Evolutionary conservation across 2,888 invertebrate species (phyloP).

Genomic region (Eulithis prunata): DNA sequence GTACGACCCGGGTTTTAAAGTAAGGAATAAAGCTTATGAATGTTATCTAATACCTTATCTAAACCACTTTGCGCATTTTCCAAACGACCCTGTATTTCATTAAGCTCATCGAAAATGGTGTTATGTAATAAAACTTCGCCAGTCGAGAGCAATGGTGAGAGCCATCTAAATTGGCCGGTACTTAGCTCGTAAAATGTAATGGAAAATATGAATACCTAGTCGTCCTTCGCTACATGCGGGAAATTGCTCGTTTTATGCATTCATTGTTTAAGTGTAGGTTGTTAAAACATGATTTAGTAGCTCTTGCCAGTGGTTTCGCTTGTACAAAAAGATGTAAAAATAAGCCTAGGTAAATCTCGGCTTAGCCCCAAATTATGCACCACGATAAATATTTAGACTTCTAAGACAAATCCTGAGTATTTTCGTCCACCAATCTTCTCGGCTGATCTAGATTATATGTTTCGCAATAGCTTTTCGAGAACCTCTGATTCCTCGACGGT

Average conservation of each 20-base stretch:
- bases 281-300: not conserved
- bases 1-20: no score
- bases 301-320: not conserved
- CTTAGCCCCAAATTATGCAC: no score
- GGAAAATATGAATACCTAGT: slow-evolving; percentile 15
- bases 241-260: not conserved
- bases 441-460: no score
- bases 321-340: not conserved
- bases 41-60: no score
- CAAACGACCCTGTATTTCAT: slow-evolving; percentile 1
- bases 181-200: slow-evolving; percentile 21
- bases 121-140: slow-evolving; percentile 25
- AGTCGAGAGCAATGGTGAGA: not conserved
- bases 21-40: no score
- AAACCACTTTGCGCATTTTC: no score
- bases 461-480: no score
- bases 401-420: no score
- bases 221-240: not conserved
- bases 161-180: slow-evolving; percentile 12
- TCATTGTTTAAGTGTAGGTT: slow-evolving; percentile 3
- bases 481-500: no score
- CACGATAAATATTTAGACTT: no score
- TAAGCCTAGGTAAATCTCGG: no score
- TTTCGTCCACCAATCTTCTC: no score
- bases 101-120: slow-evolving; percentile 10